A percentile compares a stretch with the other conserved stretches of the same genome.
Evolutionary conservation across 2,888 invertebrate genomes (phyloP).

Genomic region (Blera fallax): DNA sequence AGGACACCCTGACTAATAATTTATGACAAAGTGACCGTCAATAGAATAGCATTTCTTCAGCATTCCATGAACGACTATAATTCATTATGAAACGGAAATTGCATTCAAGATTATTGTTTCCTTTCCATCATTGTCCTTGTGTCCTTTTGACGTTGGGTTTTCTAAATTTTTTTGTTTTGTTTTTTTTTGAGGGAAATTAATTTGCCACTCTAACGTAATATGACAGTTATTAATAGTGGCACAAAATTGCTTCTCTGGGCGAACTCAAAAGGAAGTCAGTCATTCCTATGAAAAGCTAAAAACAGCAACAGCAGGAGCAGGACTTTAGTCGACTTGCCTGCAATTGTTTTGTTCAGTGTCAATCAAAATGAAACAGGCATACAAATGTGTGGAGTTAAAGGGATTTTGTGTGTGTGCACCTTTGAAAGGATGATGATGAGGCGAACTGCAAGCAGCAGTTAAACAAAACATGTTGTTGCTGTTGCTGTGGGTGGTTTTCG

Average conservation of each 20-base stretch:
- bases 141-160: conserved; percentile 16
- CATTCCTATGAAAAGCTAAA: background rate
- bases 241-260: conserved; percentile 51
- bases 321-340: conserved; percentile 33
- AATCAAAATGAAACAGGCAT: conserved; percentile 47
- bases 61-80: conserved; percentile 30
- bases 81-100: conserved; percentile 54
- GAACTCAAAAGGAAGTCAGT: conserved; percentile 40
- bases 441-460: conserved; percentile 24
- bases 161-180: background rate
- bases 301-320: background rate
- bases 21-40: conserved; percentile 35
- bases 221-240: conserved; percentile 68
- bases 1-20: background rate
- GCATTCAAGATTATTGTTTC: conserved; percentile 58
- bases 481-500: background rate
- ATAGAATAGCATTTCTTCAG: background rate
- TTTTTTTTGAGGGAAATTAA: conserved; percentile 33
- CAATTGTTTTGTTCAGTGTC: conserved; percentile 56
- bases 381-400: conserved; percentile 15
- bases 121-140: conserved; percentile 32
- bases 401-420: conserved; percentile 26
- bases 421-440: conserved; percentile 17
- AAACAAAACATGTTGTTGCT: conserved; percentile 5
- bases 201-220: conserved; percentile 64